phyloP scores from a whole-genome alignment of 2,797 vertebrate genomes.

The Malurus leucopterus region DNA sequence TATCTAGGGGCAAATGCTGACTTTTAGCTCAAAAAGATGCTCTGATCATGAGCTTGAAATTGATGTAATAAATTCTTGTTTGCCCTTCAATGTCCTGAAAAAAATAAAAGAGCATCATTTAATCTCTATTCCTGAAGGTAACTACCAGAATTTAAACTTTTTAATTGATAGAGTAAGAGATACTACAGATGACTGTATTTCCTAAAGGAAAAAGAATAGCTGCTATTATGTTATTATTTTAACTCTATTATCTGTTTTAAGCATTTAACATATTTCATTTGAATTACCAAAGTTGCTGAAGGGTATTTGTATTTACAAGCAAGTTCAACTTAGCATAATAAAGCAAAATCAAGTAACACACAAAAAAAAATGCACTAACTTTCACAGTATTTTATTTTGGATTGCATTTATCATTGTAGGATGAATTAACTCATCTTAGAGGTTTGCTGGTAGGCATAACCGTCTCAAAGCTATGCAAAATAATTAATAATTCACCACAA shows the following conservation, averaged over 20 bases:
- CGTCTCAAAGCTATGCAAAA: not conserved
- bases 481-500: not conserved
- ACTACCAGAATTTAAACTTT: not conserved
- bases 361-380: not conserved
- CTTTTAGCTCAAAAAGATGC: not conserved
- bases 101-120: not conserved
- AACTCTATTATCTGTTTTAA: not conserved
- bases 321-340: not conserved
- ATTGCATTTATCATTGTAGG: not conserved
- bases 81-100: not conserved
- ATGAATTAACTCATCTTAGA: not conserved
- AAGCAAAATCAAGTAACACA: not conserved
- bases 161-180: not conserved
- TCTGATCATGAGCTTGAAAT: not conserved
- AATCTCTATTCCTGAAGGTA: not conserved
- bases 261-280: not conserved
- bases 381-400: not conserved
- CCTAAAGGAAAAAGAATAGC: not conserved
- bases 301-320: not conserved
- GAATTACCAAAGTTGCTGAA: not conserved
- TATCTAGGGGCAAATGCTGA: not conserved
- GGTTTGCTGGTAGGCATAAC: not conserved
- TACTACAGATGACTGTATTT: not conserved
- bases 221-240: constrained; percentile 14
- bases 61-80: not conserved